These are phyloP conservation scores for Actias luna DNA, from an alignment of 2,888 invertebrate species.

Conservation along the genomic window DNA sequence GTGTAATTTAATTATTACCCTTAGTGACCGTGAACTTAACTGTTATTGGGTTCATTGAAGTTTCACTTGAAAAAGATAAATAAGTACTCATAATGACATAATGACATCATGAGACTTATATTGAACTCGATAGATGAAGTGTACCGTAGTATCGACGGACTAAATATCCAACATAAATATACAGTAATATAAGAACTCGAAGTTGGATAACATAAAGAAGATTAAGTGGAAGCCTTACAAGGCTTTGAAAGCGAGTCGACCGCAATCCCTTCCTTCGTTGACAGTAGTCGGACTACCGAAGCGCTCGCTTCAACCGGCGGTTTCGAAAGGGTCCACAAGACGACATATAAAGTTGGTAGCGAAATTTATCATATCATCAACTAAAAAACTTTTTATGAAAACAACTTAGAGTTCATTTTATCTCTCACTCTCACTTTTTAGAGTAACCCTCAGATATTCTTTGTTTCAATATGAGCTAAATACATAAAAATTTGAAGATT, in stretches of 20 bases:
- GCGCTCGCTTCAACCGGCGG: not conserved
- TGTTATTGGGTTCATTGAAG: not conserved
- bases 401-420: not conserved
- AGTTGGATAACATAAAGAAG: slow-evolving; percentile 12
- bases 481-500: slow-evolving; percentile 50
- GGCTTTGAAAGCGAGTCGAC: slow-evolving; percentile 22
- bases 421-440: not conserved
- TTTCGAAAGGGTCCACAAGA: not conserved
- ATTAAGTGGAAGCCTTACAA: slow-evolving; percentile 29
- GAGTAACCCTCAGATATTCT: slow-evolving; percentile 39
- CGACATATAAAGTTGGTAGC: not conserved
- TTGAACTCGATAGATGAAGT: not conserved
- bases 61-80: slow-evolving; percentile 12
- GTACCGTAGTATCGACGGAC: not conserved
- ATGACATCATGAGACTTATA: not conserved
- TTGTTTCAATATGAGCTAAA: slow-evolving; percentile 42
- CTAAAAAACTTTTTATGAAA: slow-evolving; percentile 19
- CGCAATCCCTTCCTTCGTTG: slow-evolving; percentile 29
- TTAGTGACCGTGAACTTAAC: not conserved
- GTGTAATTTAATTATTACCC: not conserved
- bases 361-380: slow-evolving; percentile 44
- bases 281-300: slow-evolving; percentile 23
- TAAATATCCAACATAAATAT: slow-evolving; percentile 1
- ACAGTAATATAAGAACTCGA: slow-evolving; percentile 10
- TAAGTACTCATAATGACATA: not conserved